Percentiles rank a stretch among this genome's conserved stretches.
Conservation (phyloP, 1,140 invertebrate species). For the Ostrea edulis region DNA sequence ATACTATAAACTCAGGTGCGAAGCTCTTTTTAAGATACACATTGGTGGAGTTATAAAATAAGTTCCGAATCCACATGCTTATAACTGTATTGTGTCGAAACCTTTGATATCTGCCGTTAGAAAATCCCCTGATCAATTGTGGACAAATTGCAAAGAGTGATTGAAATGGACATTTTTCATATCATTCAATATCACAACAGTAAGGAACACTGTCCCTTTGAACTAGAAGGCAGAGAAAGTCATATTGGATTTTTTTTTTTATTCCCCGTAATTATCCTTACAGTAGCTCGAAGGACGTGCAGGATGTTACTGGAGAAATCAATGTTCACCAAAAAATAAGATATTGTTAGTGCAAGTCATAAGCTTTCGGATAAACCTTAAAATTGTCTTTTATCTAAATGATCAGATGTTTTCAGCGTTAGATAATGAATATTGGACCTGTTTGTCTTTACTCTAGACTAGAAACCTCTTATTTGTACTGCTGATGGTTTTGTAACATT, state of each 20-base stretch:
- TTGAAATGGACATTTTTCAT: constrained; percentile 26
- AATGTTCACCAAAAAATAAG: constrained; percentile 19
- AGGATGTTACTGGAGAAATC: not conserved
- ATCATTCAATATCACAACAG: constrained; percentile 9
- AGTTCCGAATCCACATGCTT: too few species aligned
- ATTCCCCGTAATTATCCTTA: not conserved
- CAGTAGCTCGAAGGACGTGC: not conserved
- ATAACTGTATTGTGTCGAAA: not conserved
- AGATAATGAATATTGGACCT: not conserved
- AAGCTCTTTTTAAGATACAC: too few species aligned
- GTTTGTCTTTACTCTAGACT: not conserved
- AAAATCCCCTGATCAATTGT: not conserved
- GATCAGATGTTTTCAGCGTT: not conserved
- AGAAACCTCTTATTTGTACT: not conserved
- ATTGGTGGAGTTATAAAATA: too few species aligned
- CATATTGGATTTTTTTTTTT: constrained; percentile 1
- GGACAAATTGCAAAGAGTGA: constrained; percentile 4
- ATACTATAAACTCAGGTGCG: too few species aligned
- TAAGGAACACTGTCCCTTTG: not conserved
- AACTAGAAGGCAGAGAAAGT: not conserved
- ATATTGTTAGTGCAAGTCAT: not conserved
- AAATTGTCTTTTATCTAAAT: constrained; percentile 13
- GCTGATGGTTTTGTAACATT: not conserved
- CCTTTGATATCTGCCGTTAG: not conserved
- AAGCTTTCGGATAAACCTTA: not conserved